Conservation (phyloP, 2,113 vertebrate genomes). For the Naja naja region DNA sequence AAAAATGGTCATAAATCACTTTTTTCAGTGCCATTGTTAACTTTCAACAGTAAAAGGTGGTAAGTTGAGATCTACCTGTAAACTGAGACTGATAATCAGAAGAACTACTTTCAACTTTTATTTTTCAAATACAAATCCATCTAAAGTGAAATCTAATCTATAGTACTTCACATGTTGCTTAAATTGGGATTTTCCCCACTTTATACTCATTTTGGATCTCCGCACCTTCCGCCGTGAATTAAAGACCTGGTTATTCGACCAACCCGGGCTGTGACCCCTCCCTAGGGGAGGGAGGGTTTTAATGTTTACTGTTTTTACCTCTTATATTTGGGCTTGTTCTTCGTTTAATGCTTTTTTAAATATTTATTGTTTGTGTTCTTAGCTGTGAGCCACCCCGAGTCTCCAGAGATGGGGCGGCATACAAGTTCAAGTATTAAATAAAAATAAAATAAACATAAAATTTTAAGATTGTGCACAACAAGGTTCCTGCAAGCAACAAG, state of each 20-base stretch:
- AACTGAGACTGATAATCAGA: neutral
- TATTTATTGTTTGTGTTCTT: too few species aligned
- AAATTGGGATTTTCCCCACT: neutral
- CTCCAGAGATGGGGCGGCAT: too few species aligned
- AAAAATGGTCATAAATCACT: neutral
- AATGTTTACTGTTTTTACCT: too few species aligned
- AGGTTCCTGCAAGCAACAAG: neutral
- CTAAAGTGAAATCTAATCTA: neutral
- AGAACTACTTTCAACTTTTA: neutral
- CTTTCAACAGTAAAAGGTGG: neutral
- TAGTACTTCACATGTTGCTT: neutral
- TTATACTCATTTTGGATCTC: neutral
- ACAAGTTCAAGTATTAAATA: too few species aligned
- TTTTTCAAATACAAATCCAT: neutral
- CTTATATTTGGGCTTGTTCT: too few species aligned
- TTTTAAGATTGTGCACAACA: neutral
- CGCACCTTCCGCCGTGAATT: too few species aligned
- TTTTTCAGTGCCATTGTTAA: neutral
- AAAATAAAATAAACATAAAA: too few species aligned
- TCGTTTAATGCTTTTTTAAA: too few species aligned
- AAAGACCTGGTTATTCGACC: too few species aligned
- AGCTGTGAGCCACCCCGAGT: too few species aligned
- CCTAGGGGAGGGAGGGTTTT: too few species aligned
- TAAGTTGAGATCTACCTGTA: neutral
- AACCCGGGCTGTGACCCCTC: too few species aligned